Evolutionary conservation across 2,888 invertebrate species (phyloP).

Genomic region (Norana najaformis): DNA sequence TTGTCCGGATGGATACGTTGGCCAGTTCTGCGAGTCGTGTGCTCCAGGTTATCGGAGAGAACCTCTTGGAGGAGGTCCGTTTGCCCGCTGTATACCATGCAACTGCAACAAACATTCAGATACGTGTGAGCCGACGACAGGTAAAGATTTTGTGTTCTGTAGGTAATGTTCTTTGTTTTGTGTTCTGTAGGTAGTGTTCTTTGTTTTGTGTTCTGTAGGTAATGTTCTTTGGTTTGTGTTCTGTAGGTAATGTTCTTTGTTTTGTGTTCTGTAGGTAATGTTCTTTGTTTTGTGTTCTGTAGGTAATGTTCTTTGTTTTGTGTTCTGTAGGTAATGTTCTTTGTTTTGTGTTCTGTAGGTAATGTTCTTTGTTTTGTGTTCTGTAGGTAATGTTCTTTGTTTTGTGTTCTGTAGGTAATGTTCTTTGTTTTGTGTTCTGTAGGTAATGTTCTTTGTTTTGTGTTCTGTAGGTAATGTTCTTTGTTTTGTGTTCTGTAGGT

Average conservation of each 20-base stretch:
- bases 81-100: slow-evolving; percentile 91
- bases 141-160: slow-evolving; percentile 45
- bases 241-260: background rate
- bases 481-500: background rate
- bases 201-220: too few relatives aligned
- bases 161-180: background rate
- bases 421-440: slow-evolving; percentile 16
- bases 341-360: too few relatives aligned
- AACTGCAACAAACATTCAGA: slow-evolving; percentile 95
- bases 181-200: background rate
- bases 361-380: too few relatives aligned
- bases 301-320: background rate
- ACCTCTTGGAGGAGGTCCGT: slow-evolving; percentile 87
- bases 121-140: slow-evolving; percentile 75
- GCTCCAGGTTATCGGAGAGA: slow-evolving; percentile 91
- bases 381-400: background rate
- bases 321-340: too few relatives aligned
- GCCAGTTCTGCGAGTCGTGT: slow-evolving; percentile 96
- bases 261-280: background rate
- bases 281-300: background rate
- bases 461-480: background rate
- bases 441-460: background rate
- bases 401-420: background rate
- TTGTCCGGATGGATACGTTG: slow-evolving; percentile 71
- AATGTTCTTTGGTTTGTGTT: background rate